Conservation (phyloP, 2,888 invertebrate genomes). For the Allolobophora icterica region DNA sequence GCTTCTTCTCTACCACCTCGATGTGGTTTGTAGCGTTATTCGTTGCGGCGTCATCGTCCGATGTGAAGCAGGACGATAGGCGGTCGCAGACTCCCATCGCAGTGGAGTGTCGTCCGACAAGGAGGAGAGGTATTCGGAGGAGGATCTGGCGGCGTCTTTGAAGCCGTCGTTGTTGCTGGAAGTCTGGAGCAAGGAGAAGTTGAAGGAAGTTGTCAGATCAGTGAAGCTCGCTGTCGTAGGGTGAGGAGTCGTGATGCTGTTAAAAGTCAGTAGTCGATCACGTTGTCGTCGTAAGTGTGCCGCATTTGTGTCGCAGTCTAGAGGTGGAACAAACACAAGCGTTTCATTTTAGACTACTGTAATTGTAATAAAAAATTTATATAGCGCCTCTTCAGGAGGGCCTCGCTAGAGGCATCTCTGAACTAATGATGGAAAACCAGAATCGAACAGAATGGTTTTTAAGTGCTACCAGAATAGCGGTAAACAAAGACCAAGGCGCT, state of each 20-base stretch:
- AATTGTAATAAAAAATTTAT: too few relatives aligned
- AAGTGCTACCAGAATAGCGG: too few relatives aligned
- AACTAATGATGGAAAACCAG: too few relatives aligned
- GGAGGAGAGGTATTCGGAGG: background rate
- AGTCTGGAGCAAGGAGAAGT: background rate
- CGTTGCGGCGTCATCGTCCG: background rate
- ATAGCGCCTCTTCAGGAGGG: too few relatives aligned
- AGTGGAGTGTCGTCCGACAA: background rate
- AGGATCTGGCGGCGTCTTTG: background rate
- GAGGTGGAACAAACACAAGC: background rate
- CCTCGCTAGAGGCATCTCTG: too few relatives aligned
- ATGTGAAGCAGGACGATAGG: background rate
- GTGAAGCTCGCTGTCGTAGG: background rate
- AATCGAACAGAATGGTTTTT: too few relatives aligned
- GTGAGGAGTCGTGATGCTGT: background rate
- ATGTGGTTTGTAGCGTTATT: background rate
- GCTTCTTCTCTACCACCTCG: constrained; percentile 1
- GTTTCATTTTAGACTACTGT: too few relatives aligned
- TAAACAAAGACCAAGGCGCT: too few relatives aligned
- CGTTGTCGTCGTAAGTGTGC: background rate
- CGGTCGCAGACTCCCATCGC: constrained; percentile 34
- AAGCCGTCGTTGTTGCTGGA: background rate
- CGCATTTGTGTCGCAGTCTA: background rate
- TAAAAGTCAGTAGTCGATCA: too few relatives aligned
- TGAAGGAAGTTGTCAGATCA: background rate